These are phyloP conservation scores for Resseliella maxima DNA, from an alignment of 2,888 invertebrate species.

Conservation along the genomic window DNA sequence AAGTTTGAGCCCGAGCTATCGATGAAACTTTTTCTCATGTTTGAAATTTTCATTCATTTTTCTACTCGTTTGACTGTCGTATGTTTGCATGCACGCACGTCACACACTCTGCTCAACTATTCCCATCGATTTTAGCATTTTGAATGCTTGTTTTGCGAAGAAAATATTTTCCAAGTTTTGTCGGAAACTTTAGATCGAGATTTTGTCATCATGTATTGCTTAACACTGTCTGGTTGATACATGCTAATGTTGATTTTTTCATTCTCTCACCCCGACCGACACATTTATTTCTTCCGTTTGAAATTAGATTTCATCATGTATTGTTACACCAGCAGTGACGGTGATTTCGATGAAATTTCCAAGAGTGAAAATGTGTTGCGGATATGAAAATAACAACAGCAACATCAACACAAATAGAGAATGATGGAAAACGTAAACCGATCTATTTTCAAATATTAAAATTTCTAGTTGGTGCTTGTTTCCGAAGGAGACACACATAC, in stretches of 20 bases:
- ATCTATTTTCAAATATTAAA: background rate
- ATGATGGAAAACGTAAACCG: background rate
- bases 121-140: background rate
- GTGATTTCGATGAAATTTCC: background rate
- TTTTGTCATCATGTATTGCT: constrained; percentile 12
- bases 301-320: background rate
- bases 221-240: background rate
- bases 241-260: constrained; percentile 35
- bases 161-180: background rate
- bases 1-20: background rate
- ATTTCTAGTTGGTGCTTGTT: background rate
- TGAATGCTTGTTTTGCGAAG: background rate
- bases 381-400: background rate
- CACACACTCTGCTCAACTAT: background rate
- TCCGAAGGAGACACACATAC: background rate
- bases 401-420: background rate
- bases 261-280: background rate
- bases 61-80: background rate
- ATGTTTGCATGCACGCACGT: background rate
- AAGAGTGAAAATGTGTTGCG: constrained; percentile 1
- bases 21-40: constrained; percentile 1
- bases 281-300: background rate
- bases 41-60: constrained; percentile 1
- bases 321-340: constrained; percentile 21
- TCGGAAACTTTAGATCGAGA: background rate